phyloP scores from a whole-genome alignment of 2,113 vertebrate species.

The Pseudopipra pipra region DNA sequence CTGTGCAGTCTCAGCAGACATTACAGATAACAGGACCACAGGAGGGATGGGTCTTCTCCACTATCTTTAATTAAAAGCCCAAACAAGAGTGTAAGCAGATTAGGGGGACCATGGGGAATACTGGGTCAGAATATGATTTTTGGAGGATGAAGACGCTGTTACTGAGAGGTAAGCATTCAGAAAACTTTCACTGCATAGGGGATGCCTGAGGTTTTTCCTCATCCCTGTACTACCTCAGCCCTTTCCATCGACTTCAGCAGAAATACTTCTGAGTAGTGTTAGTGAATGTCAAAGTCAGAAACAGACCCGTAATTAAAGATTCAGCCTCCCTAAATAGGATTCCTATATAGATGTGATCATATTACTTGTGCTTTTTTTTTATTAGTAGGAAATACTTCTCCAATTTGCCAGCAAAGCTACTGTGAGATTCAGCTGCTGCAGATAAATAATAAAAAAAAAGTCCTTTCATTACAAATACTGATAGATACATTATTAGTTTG shows the following conservation, averaged over 20 bases:
- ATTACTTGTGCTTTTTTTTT: neutral
- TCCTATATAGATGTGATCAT: neutral
- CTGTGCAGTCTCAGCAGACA: neutral
- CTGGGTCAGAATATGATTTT: neutral
- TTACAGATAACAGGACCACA: neutral
- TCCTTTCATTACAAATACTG: neutral
- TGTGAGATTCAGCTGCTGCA: neutral
- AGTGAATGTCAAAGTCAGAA: neutral
- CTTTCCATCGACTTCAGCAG: neutral
- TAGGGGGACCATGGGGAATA: neutral
- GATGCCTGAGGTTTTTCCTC: neutral
- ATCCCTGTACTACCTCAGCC: neutral
- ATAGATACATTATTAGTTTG: neutral
- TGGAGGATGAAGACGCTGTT: neutral
- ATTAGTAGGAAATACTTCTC: neutral
- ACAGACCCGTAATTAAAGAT: neutral
- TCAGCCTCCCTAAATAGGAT: neutral
- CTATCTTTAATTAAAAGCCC: slow-evolving; percentile 26
- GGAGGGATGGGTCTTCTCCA: neutral
- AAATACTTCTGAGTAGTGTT: neutral
- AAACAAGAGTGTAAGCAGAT: neutral
- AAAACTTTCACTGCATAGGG: neutral
- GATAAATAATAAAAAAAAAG: neutral
- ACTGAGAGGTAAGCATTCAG: neutral
- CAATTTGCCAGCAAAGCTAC: neutral